Evolutionary conservation across 30 jellyfish, hydroid and myxozoan genomes (phyloP).

Genomic region (Hydractinia symbiolongicarpus): DNA sequence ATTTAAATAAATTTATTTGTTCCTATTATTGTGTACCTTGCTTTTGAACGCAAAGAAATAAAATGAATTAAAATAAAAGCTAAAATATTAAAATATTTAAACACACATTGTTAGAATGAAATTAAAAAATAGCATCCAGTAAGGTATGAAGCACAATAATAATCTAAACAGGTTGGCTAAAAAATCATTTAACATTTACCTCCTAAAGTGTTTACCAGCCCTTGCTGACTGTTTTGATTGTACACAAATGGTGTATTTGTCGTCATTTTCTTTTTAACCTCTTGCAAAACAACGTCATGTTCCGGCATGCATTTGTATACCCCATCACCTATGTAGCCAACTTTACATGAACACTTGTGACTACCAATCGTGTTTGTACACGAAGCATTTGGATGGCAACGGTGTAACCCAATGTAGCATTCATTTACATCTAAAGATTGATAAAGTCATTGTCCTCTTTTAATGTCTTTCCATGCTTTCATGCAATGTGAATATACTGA

Average conservation of each 20-base stretch:
- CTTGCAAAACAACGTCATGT: not conserved
- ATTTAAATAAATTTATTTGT: no score
- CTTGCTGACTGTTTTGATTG: no score
- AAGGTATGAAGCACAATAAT: no score
- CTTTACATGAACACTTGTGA: constrained; percentile 3
- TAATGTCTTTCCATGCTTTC: not conserved
- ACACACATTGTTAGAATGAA: no score
- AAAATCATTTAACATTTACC: no score
- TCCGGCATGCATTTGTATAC: not conserved
- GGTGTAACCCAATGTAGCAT: not conserved
- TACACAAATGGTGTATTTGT: not conserved
- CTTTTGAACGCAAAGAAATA: no score
- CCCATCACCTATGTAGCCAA: constrained; percentile 18
- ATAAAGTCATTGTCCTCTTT: not conserved
- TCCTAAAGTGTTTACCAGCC: no score
- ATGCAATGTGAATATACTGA: not conserved
- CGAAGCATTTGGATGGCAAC: not conserved
- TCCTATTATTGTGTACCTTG: no score
- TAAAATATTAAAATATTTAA: no score
- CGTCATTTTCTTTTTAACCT: not conserved
- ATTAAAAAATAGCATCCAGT: no score
- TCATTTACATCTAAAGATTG: not conserved
- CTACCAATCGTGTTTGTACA: not conserved
- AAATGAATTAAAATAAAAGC: no score
- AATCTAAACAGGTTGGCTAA: no score